Percentiles rank a stretch among this genome's conserved stretches.
These are phyloP conservation scores for Patiria miniata DNA, from an alignment of 35 echinoderm and acorn worm species.

Conservation along the genomic window DNA sequence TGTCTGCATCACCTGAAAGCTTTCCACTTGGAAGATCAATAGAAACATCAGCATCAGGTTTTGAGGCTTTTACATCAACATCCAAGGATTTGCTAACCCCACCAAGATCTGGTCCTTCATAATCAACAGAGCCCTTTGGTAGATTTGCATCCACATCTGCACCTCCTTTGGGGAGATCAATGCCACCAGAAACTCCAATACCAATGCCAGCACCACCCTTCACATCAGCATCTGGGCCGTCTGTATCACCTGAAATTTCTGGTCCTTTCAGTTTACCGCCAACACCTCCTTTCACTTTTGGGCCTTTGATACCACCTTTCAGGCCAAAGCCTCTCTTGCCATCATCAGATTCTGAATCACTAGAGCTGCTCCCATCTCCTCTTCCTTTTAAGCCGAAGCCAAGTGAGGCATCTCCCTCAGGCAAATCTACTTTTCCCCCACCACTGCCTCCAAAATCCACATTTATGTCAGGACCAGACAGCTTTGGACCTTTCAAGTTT, in stretches of 20 bases:
- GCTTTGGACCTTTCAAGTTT: background rate
- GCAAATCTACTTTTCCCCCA: conserved; percentile 31
- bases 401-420: conserved; percentile 1
- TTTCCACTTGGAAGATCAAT: conserved; percentile 34
- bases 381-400: conserved; percentile 27
- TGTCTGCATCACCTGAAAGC: conserved; percentile 49
- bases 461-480: conserved; percentile 3
- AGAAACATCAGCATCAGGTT: conserved; percentile 50
- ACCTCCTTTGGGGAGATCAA: conserved; percentile 53
- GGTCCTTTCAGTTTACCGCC: conserved; percentile 49
- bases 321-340: conserved; percentile 23
- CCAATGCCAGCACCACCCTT: conserved; percentile 36
- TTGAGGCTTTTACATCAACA: conserved; percentile 42
- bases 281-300: conserved; percentile 56
- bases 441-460: conserved; percentile 1
- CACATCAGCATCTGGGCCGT: conserved; percentile 35
- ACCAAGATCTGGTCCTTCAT: conserved; percentile 46
- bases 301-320: conserved; percentile 21
- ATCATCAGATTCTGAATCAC: conserved; percentile 40
- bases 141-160: conserved; percentile 34
- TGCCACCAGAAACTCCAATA: conserved; percentile 15
- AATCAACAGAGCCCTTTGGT: conserved; percentile 45
- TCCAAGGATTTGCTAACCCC: conserved; percentile 33
- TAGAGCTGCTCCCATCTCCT: conserved; percentile 17
- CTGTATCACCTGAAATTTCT: conserved; percentile 31